Conservation (phyloP, 2,888 invertebrate species). For the Microctonus aethiopoides region DNA sequence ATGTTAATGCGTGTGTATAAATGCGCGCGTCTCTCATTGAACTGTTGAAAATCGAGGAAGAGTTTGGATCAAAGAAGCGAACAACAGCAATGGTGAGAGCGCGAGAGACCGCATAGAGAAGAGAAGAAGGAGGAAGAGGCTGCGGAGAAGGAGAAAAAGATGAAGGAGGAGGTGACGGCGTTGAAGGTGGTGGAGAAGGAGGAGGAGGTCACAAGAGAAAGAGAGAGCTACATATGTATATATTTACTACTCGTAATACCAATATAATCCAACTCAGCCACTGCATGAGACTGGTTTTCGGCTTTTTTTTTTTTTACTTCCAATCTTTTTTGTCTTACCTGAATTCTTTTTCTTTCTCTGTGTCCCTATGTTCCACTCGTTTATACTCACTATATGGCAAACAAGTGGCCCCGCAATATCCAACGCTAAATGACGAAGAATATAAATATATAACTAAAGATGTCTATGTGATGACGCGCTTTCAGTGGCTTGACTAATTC, state of each 20-base stretch:
- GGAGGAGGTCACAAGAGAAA: constrained; percentile 19
- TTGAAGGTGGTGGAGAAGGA: constrained; percentile 36
- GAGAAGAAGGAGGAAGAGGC: constrained; percentile 31
- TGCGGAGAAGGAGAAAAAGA: constrained; percentile 36
- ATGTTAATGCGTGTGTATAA: constrained; percentile 31
- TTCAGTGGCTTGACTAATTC: constrained; percentile 27
- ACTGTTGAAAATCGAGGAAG: constrained; percentile 60
- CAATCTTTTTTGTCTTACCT: constrained; percentile 34
- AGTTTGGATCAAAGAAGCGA: constrained; percentile 50
- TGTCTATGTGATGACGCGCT: constrained; percentile 21
- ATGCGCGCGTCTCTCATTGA: constrained; percentile 59
- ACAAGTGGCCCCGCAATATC: neutral
- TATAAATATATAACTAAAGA: constrained; percentile 1
- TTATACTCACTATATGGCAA: neutral
- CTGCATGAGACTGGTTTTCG: constrained; percentile 30
- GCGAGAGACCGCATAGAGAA: constrained; percentile 24
- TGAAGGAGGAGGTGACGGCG: constrained; percentile 34
- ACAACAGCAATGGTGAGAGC: constrained; percentile 44
- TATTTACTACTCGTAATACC: neutral
- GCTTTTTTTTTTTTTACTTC: constrained; percentile 31
- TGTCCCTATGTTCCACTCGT: neutral
- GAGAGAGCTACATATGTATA: constrained; percentile 16
- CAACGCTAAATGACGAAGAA: constrained; percentile 7
- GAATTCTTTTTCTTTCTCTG: constrained; percentile 10
- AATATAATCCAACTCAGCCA: constrained; percentile 8